A percentile compares a stretch with the other conserved stretches of the same genome.
phyloP scores from a whole-genome alignment of 1,140 invertebrate genomes.

The Drosophila carrolli region DNA sequence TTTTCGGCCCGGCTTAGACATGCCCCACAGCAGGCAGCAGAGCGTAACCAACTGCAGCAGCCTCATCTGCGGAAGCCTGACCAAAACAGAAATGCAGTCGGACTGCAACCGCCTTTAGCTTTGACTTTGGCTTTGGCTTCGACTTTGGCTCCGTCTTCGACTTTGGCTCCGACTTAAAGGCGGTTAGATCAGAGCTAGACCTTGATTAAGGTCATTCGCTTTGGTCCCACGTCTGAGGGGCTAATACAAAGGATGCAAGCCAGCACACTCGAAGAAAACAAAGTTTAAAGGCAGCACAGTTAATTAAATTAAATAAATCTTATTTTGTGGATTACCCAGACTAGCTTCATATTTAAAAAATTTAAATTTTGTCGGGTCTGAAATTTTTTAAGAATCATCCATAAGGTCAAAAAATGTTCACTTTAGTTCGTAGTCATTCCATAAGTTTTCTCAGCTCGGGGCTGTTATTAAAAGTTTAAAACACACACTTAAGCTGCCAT shows the following conservation, averaged over 20 bases:
- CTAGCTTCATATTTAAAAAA: too few relatives aligned
- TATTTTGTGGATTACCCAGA: too few relatives aligned
- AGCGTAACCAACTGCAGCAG: slow-evolving; percentile 32
- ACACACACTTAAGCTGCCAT: too few relatives aligned
- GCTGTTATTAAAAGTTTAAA: too few relatives aligned
- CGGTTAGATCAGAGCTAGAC: slow-evolving; percentile 66
- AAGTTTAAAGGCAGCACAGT: neutral
- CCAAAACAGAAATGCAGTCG: slow-evolving; percentile 26
- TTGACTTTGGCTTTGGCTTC: slow-evolving; percentile 6
- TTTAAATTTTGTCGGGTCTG: too few relatives aligned
- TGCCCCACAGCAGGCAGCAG: slow-evolving; percentile 41
- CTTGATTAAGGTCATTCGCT: slow-evolving; percentile 84
- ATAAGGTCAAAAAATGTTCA: too few relatives aligned
- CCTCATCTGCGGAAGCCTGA: slow-evolving; percentile 35
- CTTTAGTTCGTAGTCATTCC: too few relatives aligned
- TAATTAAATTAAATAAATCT: too few relatives aligned
- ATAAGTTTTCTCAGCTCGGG: too few relatives aligned
- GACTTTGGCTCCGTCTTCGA: slow-evolving; percentile 20
- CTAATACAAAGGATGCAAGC: slow-evolving; percentile 30
- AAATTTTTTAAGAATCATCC: too few relatives aligned
- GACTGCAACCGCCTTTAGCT: slow-evolving; percentile 54
- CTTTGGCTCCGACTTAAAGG: slow-evolving; percentile 14
- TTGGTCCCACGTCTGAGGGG: slow-evolving; percentile 22
- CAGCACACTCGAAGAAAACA: slow-evolving; percentile 20
- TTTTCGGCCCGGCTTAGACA: slow-evolving; percentile 39